Evolutionary conservation across 1,140 invertebrate genomes (phyloP).

Genomic region (Diabrotica virgifera): DNA sequence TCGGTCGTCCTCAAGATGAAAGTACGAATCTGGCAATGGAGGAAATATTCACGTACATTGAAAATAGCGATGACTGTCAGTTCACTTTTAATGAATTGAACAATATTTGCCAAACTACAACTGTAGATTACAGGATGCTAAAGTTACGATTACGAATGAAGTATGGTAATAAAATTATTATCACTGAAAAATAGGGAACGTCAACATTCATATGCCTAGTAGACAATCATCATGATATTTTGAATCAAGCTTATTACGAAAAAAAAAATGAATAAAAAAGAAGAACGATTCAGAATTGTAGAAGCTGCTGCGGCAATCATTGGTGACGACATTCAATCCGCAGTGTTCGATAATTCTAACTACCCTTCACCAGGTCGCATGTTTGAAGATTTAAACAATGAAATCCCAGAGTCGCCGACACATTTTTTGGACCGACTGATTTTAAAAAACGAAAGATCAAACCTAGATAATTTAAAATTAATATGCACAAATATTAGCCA

Average conservation of each 20-base stretch:
- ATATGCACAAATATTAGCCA: no score
- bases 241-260: no score
- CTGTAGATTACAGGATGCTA: neutral
- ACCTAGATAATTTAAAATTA: no score
- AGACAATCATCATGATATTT: constrained; percentile 8
- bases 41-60: neutral
- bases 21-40: neutral
- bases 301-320: neutral
- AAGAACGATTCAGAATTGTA: neutral
- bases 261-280: constrained; percentile 5
- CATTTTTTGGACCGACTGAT: no score
- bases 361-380: no score
- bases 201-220: constrained; percentile 7
- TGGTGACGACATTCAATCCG: no score
- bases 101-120: neutral
- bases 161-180: neutral
- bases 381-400: no score
- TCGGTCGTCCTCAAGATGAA: no score
- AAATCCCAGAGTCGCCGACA: no score
- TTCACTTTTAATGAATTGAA: neutral
- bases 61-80: neutral
- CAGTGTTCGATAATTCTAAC: no score
- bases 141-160: neutral
- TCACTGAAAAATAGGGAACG: constrained; percentile 4
- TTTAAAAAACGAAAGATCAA: no score